Evolutionary conservation across 2,113 vertebrate genomes (phyloP).

Genomic region (Ornithorhynchus anatinus): DNA sequence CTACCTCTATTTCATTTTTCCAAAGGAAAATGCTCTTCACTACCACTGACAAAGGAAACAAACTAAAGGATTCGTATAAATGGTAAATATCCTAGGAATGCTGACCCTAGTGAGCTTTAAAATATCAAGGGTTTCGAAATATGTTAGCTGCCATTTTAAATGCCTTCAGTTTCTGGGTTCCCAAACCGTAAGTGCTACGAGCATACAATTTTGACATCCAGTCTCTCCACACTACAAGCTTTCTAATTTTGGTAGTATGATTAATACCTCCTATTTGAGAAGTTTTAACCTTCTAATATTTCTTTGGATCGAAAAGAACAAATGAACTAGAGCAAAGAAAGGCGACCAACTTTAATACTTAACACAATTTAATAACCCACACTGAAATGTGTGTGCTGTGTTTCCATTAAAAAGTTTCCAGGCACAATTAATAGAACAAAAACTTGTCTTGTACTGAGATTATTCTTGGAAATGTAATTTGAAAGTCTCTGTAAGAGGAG

Average conservation of each 20-base stretch:
- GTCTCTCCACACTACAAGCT: conserved; percentile 45
- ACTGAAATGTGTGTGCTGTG: conserved; percentile 56
- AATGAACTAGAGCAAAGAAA: conserved; percentile 53
- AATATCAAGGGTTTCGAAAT: conserved; percentile 11
- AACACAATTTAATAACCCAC: conserved; percentile 63
- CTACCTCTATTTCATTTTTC: conserved; percentile 20
- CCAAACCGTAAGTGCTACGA: conserved; percentile 6
- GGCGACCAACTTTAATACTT: conserved; percentile 54
- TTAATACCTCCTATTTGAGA: conserved; percentile 64
- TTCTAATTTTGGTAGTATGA: conserved; percentile 70
- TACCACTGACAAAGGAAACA: not conserved
- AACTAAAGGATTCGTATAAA: not conserved
- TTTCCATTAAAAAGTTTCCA: conserved; percentile 67
- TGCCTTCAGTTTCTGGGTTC: conserved; percentile 10
- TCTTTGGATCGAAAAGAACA: conserved; percentile 59
- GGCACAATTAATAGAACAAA: conserved; percentile 70
- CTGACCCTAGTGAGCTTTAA: not conserved
- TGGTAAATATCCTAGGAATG: conserved; percentile 28
- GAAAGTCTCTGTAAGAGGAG: conserved; percentile 54
- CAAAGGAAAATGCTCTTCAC: conserved; percentile 8
- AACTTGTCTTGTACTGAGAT: conserved; percentile 60
- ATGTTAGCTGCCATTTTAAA: conserved; percentile 42
- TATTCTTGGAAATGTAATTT: conserved; percentile 71
- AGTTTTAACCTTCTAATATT: conserved; percentile 65
- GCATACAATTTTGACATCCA: conserved; percentile 53